Evolutionary conservation across 2,888 invertebrate species (phyloP), one percentile per base, ranked within the genome.

Genomic region (Scotopteryx bipunctaria): DNA sequence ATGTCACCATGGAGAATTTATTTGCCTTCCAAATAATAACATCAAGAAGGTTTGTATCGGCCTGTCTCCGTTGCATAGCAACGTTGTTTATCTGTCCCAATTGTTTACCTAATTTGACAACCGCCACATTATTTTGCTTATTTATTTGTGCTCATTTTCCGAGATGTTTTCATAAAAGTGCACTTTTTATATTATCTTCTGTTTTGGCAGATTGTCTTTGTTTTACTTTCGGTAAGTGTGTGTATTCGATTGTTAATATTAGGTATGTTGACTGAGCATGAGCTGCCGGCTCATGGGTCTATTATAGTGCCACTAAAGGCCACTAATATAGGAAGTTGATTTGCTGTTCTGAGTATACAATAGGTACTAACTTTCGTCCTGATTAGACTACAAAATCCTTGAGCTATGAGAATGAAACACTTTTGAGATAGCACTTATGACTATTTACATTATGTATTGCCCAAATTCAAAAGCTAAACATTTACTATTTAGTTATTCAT

Each of bases 1-100:
- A 17, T 50, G 38, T 49, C 44, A 46, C 59, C 52, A 57, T 50
- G 56, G 52, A 50, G 45, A 55, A 45, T 49, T 50, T 45, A 50
- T 54, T 44, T 9, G 19, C 11, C 21, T 33, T 17, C 1, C 11
- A 15, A 15, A 21, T 16, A 23, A 29, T 19, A 50, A 23, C 13
- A 40, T 46, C 21, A 32, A 57, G 45, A 35, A 51, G 51, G 47
- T 59, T 53, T 35, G 29, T 48, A 54, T 51, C 47, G 46, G 52
- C 45, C 35, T 45, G 17, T 38, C 40, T 6, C 25, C 9, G 62
- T 62, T 57, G 50, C 62, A 23, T 46, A 37, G 62, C 37, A 48
- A 58, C 57, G 47, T 8, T 9, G 35, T 38, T 25, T 27, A 37
- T 25, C 21, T 37, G n/a, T 16, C 14, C 9, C 13, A 36, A 43